These are phyloP conservation scores for Poeciliopsis infans DNA, from an alignment of 2,797 vertebrate genomes.

Conservation along the genomic window DNA sequence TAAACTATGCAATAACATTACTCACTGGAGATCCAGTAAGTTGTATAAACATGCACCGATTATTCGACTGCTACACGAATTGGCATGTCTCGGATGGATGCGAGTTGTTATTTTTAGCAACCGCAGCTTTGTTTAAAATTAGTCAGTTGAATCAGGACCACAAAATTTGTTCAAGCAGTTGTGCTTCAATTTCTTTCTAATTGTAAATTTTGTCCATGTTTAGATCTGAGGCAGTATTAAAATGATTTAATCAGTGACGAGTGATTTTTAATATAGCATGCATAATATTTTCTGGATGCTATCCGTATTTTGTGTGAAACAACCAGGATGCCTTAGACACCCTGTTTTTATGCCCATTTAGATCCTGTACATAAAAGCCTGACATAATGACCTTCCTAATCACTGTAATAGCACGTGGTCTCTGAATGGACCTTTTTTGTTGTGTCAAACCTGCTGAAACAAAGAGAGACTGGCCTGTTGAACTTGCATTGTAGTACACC, in stretches of 20 bases:
- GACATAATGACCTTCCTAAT: neutral
- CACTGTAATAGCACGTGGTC: neutral
- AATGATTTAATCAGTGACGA: neutral
- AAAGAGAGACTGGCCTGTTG: conserved; percentile 6
- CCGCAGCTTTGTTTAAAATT: neutral
- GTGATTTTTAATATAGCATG: neutral
- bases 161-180: neutral
- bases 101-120: neutral
- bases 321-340: neutral
- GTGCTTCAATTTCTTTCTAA: neutral
- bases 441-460: conserved; percentile 1
- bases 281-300: neutral
- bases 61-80: neutral
- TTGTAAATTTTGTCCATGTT: neutral
- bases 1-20: neutral
- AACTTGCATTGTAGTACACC: neutral
- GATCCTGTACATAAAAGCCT: neutral
- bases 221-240: neutral
- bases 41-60: neutral
- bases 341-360: neutral
- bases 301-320: neutral
- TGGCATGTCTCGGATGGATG: neutral
- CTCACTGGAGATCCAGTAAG: neutral
- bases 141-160: neutral
- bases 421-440: conserved; percentile 6